Conservation (phyloP, 2,888 invertebrate species). For the Ormyrus nitidulus region DNA sequence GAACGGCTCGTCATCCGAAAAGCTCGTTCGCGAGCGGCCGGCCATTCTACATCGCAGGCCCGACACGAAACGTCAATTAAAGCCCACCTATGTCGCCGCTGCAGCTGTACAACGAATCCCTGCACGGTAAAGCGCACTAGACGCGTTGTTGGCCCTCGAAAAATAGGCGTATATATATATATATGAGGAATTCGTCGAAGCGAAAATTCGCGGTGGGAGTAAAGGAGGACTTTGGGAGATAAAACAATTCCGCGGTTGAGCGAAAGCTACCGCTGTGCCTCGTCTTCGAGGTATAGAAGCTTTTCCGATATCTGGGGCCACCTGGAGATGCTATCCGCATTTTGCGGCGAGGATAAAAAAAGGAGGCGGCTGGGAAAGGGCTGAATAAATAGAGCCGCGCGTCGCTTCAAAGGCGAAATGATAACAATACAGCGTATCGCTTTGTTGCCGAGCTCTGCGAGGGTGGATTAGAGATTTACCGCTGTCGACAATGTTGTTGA, state of each 20-base stretch:
- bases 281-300: conserved; percentile 6
- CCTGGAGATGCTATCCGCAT: conserved; percentile 23
- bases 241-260: conserved; percentile 61
- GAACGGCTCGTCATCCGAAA: conserved; percentile 12
- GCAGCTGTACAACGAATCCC: not conserved
- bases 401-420: too few relatives aligned
- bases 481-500: not conserved
- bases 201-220: not conserved
- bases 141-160: not conserved
- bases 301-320: conserved; percentile 26
- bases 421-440: too few relatives aligned
- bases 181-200: not conserved
- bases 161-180: not conserved
- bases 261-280: conserved; percentile 37
- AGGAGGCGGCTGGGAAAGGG: not conserved
- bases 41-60: not conserved
- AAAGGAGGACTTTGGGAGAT: conserved; percentile 47
- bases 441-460: too few relatives aligned
- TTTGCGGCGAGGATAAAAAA: conserved; percentile 31
- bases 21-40: not conserved
- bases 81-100: conserved; percentile 6
- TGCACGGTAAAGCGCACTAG: not conserved
- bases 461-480: too few relatives aligned
- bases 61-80: conserved; percentile 45
- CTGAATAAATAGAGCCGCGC: not conserved